Conservation (phyloP, 2,113 vertebrate species). For the Eulemur rufifrons region DNA sequence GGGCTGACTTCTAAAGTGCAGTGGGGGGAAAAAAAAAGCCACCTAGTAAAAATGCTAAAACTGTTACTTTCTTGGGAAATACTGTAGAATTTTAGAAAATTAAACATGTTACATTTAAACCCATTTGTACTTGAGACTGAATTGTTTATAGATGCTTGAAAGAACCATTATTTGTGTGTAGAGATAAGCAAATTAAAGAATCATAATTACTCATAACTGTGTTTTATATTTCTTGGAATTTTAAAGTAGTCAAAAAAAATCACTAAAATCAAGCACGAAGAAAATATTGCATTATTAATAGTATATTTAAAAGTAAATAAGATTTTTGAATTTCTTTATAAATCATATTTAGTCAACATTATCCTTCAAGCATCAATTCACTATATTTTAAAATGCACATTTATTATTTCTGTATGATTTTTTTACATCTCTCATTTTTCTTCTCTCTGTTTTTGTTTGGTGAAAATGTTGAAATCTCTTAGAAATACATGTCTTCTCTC, state of each 20-base stretch:
- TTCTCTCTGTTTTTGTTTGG: neutral
- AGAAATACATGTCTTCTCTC: neutral
- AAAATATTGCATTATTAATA: constrained; percentile 56
- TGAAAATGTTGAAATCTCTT: neutral
- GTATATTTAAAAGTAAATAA: neutral
- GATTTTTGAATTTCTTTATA: neutral
- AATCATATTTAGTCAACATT: neutral
- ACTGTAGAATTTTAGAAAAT: constrained; percentile 63
- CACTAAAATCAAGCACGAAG: constrained; percentile 13
- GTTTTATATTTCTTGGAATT: constrained; percentile 6
- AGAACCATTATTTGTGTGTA: constrained; percentile 41
- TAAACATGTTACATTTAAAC: constrained; percentile 56
- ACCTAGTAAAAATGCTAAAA: constrained; percentile 63
- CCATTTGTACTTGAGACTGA: constrained; percentile 25
- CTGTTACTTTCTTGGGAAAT: constrained; percentile 64
- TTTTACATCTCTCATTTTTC: neutral
- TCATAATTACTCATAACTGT: constrained; percentile 22
- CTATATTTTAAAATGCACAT: neutral
- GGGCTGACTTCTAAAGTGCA: constrained; percentile 51
- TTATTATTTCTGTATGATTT: neutral
- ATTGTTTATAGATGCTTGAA: constrained; percentile 46
- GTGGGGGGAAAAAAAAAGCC: constrained; percentile 28
- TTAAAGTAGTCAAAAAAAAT: constrained; percentile 52
- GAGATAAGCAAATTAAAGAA: constrained; percentile 37
- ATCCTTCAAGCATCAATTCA: neutral